A percentile compares a stretch with the other conserved stretches of the same genome.
phyloP scores from a whole-genome alignment of 2,888 invertebrate genomes.

The Amphipyra tragopoginis region DNA sequence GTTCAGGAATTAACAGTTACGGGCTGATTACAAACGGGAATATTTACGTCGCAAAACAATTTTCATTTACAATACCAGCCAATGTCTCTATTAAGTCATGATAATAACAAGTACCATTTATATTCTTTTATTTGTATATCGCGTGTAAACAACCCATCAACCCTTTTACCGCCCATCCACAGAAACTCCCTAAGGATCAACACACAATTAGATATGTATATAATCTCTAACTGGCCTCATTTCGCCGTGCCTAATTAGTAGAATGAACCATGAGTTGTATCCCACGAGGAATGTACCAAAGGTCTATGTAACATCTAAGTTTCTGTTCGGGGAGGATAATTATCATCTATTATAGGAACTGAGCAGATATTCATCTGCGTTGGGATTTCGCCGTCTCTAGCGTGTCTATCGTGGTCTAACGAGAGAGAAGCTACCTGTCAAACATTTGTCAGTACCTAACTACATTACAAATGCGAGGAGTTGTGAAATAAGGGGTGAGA shows the following conservation, averaged over 20 bases:
- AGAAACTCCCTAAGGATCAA: constrained; percentile 19
- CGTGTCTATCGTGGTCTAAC: too few species aligned
- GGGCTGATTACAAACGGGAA: too few species aligned
- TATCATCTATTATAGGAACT: constrained; percentile 24
- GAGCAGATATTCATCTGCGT: not conserved
- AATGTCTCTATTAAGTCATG: too few species aligned
- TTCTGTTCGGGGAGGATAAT: constrained; percentile 18
- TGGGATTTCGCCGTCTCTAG: not conserved
- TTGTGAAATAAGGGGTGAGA: too few species aligned
- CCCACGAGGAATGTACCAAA: constrained; percentile 31
- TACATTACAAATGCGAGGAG: too few species aligned
- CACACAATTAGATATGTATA: constrained; percentile 30
- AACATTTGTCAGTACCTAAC: too few species aligned
- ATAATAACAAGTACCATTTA: constrained; percentile 1
- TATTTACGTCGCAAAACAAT: too few species aligned
- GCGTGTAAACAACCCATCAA: constrained; percentile 3
- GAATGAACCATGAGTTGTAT: constrained; percentile 17
- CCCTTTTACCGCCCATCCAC: not conserved
- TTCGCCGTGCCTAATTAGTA: constrained; percentile 42
- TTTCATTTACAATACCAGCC: too few species aligned
- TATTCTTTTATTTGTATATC: not conserved
- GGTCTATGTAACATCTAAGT: constrained; percentile 17
- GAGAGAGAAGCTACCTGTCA: too few species aligned
- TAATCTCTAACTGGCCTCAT: constrained; percentile 38
- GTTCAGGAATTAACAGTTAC: too few species aligned